These are phyloP conservation scores for Grantiella picta DNA, from an alignment of 2,113 vertebrate genomes.

Conservation along the genomic window DNA sequence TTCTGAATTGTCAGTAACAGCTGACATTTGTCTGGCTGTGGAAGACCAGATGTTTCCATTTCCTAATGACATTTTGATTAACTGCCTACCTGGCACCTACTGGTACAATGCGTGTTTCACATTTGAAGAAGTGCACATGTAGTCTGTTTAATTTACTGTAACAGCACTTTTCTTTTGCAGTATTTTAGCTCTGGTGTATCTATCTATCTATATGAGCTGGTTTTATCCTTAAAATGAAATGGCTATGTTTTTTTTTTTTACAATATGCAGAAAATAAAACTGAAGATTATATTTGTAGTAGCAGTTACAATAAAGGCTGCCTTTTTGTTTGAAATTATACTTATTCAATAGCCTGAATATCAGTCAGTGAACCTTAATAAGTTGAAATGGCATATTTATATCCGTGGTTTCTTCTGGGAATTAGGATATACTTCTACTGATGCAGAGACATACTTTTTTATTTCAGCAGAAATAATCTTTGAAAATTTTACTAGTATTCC, in stretches of 20 bases:
- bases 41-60: neutral
- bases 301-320: neutral
- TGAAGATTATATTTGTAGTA: neutral
- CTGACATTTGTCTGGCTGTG: neutral
- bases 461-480: neutral
- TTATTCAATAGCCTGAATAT: neutral
- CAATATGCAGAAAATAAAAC: neutral
- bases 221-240: neutral
- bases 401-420: neutral
- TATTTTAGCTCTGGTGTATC: neutral
- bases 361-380: neutral
- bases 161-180: neutral
- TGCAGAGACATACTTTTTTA: neutral
- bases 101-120: neutral
- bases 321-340: slow-evolving; percentile 11
- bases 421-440: neutral
- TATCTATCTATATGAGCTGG: neutral
- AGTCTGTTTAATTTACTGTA: neutral
- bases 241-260: neutral
- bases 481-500: neutral
- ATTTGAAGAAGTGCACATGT: neutral
- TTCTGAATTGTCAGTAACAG: neutral
- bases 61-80: neutral
- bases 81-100: neutral
- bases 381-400: neutral